Evolutionary conservation across 2,797 vertebrate species (phyloP), one percentile per base, ranked within the genome.

Genomic region (Galaxias olidus): DNA sequence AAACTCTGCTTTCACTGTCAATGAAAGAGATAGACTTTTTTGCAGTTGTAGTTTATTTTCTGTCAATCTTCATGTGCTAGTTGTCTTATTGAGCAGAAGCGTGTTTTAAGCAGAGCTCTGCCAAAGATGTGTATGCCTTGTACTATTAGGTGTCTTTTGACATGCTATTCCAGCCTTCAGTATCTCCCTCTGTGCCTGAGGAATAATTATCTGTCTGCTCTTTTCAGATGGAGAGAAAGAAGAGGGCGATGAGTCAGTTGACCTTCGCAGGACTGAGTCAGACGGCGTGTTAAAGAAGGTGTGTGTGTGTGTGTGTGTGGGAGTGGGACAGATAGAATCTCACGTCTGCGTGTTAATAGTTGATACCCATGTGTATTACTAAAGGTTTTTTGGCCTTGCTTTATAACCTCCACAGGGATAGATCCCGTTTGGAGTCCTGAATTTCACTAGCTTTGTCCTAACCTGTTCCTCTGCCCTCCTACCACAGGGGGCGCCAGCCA

Each of bases 251-350:
- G 96, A 96, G 13, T 82, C 88, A 30, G 90, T 93, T 63, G 96
- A 98, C 76, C 93, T 98, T 47, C 90, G 96, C 68, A 94, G 96
- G 69, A 96, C 96, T 7, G 96, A 98, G 67, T 98, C 96, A 0
- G 96, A 98, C 73, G 93, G 95, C 9, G 92, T 95, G 70, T 84
- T 98, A 59, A 96, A 98, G 79, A 98, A 97, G 95, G 77, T 78
- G 63, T 68, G 64, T 79, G 69, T 70, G 15, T 53, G 10, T 60
- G 66, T 71, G 15, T 59, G 66, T 19, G 52, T 57, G 48, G 64
- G n/a, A 20, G 52, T 40, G 19, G 30, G 30, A 30, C 30, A 30
- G 2, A 30, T 30, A 30, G 2, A 30, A 6, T 30, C 30, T 30
- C 30, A 30, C 3, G 6, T 30, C 30, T 30, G 30, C 6, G 30